Base-by-base conservation (phyloP, 2,888 invertebrate species). In the Parapristionchus giblindavisi region DNA sequence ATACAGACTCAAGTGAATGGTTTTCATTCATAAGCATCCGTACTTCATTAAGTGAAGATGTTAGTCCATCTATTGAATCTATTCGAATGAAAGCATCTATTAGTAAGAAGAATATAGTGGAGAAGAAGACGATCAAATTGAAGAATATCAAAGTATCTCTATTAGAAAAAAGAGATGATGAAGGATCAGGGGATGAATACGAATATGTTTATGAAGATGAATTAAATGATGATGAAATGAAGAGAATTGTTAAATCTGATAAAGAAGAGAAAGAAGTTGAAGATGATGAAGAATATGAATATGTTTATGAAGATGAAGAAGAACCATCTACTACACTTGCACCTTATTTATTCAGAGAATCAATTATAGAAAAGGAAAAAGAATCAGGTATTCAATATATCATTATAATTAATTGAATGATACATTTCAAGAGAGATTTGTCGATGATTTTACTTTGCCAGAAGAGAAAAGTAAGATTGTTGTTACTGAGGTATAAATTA, bases 131-230 rank as follows among this genome's bases (percentile, higher is more conserved):
- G 36, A 24, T 58, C 11, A 58, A 58, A 17, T 27, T 58, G 0
- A 58, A 21, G 58, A 58, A 58, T 34, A 27, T 58, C n/a, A 32
- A 36, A 29, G 58, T 58, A 17, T 58, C 58, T 34, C 2, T 58
- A 4, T 21, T 6, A 14, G 63, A 27, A 40, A 40, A 63, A 6
- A 32, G 32, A 24, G 24, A 40, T 40, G 27, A 29, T 38, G 63
- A 63, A 11, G 63, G 63, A 63, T 38, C 40, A 27, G 63, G 40
- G 21, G 63, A 63, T 38, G 40, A 63, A 27, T 40, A 63, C 14
- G 63, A 63, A 40, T 40, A 38, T 63, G 63, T 40, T 32, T 63
- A 38, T 63, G 63, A 63, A 63, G 63, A 63, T 40, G 63, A 63
- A 63, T 58, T 58, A n/a, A 36, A 58, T 11, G 34, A 32, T 34